phyloP scores from a whole-genome alignment of 2,888 invertebrate genomes.

The Boloria euphrosyne region DNA sequence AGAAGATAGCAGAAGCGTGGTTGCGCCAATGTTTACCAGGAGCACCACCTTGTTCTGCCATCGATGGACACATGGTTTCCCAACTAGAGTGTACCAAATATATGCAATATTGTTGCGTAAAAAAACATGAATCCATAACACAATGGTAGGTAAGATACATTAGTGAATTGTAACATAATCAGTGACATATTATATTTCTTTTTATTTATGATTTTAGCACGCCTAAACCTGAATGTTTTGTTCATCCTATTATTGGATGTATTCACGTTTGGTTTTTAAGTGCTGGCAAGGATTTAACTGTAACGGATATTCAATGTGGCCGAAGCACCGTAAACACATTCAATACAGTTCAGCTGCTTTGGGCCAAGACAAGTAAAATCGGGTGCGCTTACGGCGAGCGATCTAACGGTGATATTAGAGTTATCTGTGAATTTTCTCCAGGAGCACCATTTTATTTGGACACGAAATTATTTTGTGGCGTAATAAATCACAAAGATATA shows the following conservation, averaged over 20 bases:
- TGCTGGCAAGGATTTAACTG: slow-evolving; percentile 54
- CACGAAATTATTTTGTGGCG: slow-evolving; percentile 63
- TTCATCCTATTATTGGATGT: slow-evolving; percentile 65
- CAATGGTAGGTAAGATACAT: slow-evolving; percentile 53
- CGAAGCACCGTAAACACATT: slow-evolving; percentile 57
- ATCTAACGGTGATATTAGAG: slow-evolving; percentile 59
- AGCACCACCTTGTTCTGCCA: slow-evolving; percentile 65
- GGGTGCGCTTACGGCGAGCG: slow-evolving; percentile 66
- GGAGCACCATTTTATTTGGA: slow-evolving; percentile 64
- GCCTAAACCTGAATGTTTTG: slow-evolving; percentile 65
- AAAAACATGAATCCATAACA: slow-evolving; percentile 42
- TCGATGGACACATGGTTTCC: slow-evolving; percentile 60
- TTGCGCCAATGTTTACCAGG: slow-evolving; percentile 71
- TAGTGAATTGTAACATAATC: background rate
- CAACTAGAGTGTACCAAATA: slow-evolving; percentile 71
- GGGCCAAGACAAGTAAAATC: slow-evolving; percentile 69
- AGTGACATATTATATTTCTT: slow-evolving; percentile 23
- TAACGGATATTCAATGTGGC: slow-evolving; percentile 64
- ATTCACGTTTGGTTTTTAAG: slow-evolving; percentile 67
- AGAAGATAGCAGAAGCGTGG: slow-evolving; percentile 67
- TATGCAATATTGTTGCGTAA: slow-evolving; percentile 59
- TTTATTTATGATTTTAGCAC: slow-evolving; percentile 51
- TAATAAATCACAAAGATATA: slow-evolving; percentile 53
- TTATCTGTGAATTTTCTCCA: slow-evolving; percentile 71
- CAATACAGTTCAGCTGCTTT: slow-evolving; percentile 64